Evolutionary conservation across 2,888 invertebrate species (phyloP), one percentile per base, ranked within the genome.

Genomic region (Thymelicus lineola): DNA sequence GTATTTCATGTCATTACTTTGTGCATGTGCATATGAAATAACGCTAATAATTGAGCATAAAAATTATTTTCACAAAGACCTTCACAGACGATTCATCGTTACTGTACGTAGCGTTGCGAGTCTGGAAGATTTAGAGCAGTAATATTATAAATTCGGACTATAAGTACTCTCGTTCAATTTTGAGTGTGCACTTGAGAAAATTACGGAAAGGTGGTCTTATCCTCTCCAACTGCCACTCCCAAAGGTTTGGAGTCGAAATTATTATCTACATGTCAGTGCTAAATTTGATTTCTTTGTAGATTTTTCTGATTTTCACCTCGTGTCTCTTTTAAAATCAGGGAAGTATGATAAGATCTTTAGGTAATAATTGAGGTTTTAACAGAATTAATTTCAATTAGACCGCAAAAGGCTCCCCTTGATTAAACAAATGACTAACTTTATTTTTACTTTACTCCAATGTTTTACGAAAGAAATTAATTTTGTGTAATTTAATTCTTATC

Each of bases 111-210:
- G 82, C 83, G 83, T 75, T 77, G 83, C 20, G 82, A 82, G 77
- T 79, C 76, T 78, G 82, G 82, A 82, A 85, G 89, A 87, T 86
- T 89, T 90, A 86, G 86, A 86, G 86, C 86, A 85, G 84, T 86
- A 87, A 91, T 91, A 91, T 91, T 90, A 92, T 92, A 93, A 92
- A 93, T 93, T 91, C 86, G 77, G 84, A 88, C 87, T 87, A 88
- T 88, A 88, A 93, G 92, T 84, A 80, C 89, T 84, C 90, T 90
- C 83, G 85, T 82, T 88, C 86, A 85, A 87, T 88, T 86, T 84
- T 81, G 82, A 89, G 91, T 81, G 85, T 83, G 81, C 82, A 86
- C 91, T 91, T 84, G 87, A 91, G 88, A 90, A 91, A 90, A 92
- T 93, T 91, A 91, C 87, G 86, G 86, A 84, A 87, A 88, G 90